A percentile compares a stretch with the other conserved stretches of the same genome.
Evolutionary conservation across 2,797 vertebrate genomes (phyloP).

Genomic region (Pyrocephalus nanus): DNA sequence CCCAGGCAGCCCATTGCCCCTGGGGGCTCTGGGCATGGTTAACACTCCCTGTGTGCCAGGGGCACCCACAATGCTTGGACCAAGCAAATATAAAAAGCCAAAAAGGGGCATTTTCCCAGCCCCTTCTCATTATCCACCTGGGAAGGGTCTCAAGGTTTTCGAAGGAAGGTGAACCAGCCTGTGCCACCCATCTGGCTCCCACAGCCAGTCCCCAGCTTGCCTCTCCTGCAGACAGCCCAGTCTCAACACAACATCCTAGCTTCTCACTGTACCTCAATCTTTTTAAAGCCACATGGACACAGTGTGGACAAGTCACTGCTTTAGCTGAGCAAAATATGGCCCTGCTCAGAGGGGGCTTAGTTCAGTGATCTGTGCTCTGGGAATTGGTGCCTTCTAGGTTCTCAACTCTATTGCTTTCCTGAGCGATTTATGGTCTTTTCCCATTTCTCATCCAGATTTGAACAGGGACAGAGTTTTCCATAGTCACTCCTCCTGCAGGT

Average conservation of each 20-base stretch:
- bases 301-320: not conserved
- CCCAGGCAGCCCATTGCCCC: not conserved
- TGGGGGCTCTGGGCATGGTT: not conserved
- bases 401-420: not conserved
- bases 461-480: not conserved
- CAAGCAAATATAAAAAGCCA: not conserved
- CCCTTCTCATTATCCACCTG: not conserved
- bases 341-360: not conserved
- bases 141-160: not conserved
- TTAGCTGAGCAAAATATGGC: not conserved
- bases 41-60: not conserved
- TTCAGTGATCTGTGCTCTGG: not conserved
- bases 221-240: not conserved
- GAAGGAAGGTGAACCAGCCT: not conserved
- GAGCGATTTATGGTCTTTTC: not conserved
- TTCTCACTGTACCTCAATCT: rapidly evolving
- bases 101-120: not conserved
- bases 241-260: not conserved
- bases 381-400: not conserved
- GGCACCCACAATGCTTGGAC: not conserved
- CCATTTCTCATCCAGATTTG: not conserved
- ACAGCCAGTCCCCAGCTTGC: not conserved
- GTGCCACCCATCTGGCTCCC: not conserved
- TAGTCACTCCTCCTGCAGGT: not conserved
- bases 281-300: not conserved